Evolutionary conservation across 2,797 vertebrate species (phyloP), one percentile per base, ranked within the genome.

Genomic region (Threskiornis aethiopicus): DNA sequence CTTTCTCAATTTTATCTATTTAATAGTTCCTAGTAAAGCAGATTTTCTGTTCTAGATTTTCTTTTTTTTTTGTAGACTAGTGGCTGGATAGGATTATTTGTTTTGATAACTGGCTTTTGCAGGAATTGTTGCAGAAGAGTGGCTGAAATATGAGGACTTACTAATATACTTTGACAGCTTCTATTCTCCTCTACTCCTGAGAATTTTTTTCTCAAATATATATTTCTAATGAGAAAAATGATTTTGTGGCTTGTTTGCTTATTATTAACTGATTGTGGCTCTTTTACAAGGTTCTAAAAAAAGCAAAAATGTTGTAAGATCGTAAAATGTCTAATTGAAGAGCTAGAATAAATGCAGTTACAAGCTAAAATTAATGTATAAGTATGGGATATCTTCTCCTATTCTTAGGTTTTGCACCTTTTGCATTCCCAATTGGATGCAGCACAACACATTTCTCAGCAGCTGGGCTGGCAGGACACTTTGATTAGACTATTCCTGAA

Each of bases 391-490:
- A n/a, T 92, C 92, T 78, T 93, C 77, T 61, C 85, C 66, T 94
- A 3, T 95, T 41, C 94, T 66, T 94, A 99, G 99, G 96, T 99
- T 95, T 98, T 99, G 97, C 99, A 99, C 92, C 98, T 99, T 97
- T 97, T 99, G 16, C 99, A 99, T 96, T 98, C 98, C 69, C 99
- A 99, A 22, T 78, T 98, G 89, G 99, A 99, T 17, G 99, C 99
- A 65, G 99, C 99, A 6, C 86, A 98, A 55, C 99, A 99, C 95
- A 99, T 99, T 94, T 98, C 99, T 42, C 98, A 98, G 93, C 99
- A 99, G 98, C 98, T 99, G 90, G 99, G 99, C 92, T 99, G 99
- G 99, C 99, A 99, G 98, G 99, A 99, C 97, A 99, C 99, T 12
- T 98, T 99, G 54, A 97, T 99, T 93, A 98, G 98, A 11, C 98